Evolutionary conservation across 2,888 invertebrate genomes (phyloP).

Genomic region (Gryllus longicercus): DNA sequence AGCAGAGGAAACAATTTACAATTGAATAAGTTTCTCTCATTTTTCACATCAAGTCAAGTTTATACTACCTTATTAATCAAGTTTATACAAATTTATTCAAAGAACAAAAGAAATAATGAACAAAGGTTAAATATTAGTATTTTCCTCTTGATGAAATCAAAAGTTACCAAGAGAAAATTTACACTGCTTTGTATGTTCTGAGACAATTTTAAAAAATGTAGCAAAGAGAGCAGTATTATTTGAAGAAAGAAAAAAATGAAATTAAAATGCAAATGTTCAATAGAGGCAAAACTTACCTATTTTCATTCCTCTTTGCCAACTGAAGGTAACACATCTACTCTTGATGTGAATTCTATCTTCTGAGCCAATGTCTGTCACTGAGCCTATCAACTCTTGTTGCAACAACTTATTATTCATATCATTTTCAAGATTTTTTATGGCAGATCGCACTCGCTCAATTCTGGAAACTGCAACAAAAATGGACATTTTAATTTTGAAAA

Average conservation of each 20-base stretch:
- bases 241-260: background rate
- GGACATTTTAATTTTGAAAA: background rate
- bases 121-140: too few species aligned
- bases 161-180: too few species aligned
- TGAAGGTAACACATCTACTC: slow-evolving; percentile 78
- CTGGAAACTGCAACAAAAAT: background rate
- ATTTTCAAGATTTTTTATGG: slow-evolving; percentile 58
- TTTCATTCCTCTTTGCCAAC: slow-evolving; percentile 92
- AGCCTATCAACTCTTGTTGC: slow-evolving; percentile 60
- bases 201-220: background rate
- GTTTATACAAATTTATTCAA: too few species aligned
- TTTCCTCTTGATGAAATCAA: too few species aligned
- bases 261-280: background rate
- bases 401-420: slow-evolving; percentile 61
- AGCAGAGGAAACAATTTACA: too few species aligned
- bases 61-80: too few species aligned
- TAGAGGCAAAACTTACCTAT: slow-evolving; percentile 50
- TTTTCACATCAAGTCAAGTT: too few species aligned
- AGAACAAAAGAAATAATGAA: too few species aligned
- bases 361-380: slow-evolving; percentile 54
- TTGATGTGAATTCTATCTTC: slow-evolving; percentile 66
- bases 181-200: too few species aligned
- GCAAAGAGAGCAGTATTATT: background rate
- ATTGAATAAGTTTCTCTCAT: too few species aligned
- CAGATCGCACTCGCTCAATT: slow-evolving; percentile 49